Percentiles rank a stretch among this genome's conserved stretches.
These are phyloP conservation scores for Myxocyprinus asiaticus DNA, from an alignment of 2,113 vertebrate genomes.

Conservation along the genomic window DNA sequence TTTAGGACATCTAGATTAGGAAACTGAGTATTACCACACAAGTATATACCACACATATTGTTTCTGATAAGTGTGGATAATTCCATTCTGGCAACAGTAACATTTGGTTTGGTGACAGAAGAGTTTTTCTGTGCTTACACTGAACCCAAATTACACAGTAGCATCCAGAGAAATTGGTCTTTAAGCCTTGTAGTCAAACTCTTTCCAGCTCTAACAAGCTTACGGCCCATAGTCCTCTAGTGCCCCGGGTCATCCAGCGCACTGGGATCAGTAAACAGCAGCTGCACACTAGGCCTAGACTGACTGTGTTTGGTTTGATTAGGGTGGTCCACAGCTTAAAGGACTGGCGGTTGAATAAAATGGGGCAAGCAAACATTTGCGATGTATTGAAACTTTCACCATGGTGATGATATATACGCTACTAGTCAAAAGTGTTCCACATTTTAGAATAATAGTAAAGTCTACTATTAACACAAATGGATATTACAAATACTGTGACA, in stretches of 20 bases:
- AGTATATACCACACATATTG: not conserved
- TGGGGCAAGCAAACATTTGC: slow-evolving; percentile 45
- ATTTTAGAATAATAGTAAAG: no score
- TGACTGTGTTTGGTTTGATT: slow-evolving; percentile 37
- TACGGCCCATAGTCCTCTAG: slow-evolving; percentile 48
- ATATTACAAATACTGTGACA: no score
- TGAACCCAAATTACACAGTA: slow-evolving; percentile 31
- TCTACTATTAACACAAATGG: no score
- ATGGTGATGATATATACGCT: slow-evolving; percentile 18
- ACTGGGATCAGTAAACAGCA: slow-evolving; percentile 36
- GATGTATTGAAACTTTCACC: slow-evolving; percentile 35
- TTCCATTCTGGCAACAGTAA: not conserved
- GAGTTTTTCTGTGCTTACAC: slow-evolving; percentile 26
- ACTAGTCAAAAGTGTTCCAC: no score
- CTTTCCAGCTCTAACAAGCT: slow-evolving; percentile 50
- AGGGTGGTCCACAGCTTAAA: slow-evolving; percentile 56
- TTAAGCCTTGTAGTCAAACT: slow-evolving; percentile 51
- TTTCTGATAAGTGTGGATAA: not conserved
- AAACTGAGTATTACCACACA: not conserved
- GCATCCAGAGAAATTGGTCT: slow-evolving; percentile 22
- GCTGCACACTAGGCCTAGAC: slow-evolving; percentile 8
- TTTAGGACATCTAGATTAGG: not conserved
- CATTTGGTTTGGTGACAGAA: not conserved
- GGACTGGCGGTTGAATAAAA: slow-evolving; percentile 50
- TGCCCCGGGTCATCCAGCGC: slow-evolving; percentile 48